Percentiles rank a stretch among this genome's conserved stretches.
These are phyloP conservation scores for Minunthozetes semirufus DNA, from an alignment of 2,888 invertebrate species.

Conservation along the genomic window DNA sequence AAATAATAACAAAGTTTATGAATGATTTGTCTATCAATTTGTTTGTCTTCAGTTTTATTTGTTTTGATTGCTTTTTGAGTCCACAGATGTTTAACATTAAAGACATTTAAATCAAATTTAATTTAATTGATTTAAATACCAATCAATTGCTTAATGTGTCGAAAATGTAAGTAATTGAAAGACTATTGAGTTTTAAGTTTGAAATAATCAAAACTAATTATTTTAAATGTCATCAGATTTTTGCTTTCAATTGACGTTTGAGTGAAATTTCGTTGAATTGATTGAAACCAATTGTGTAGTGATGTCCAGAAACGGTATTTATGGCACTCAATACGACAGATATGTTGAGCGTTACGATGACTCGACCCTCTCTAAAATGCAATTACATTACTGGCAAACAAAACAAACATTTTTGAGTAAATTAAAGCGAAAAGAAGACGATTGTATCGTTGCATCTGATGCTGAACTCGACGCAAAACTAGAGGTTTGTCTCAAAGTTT, in stretches of 20 bases:
- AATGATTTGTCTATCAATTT: background rate
- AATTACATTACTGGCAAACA: slow-evolving; percentile 84
- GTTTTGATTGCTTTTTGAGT: background rate
- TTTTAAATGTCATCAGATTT: too few species aligned
- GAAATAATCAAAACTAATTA: too few species aligned
- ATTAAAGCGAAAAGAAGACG: slow-evolving; percentile 93
- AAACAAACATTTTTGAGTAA: slow-evolving; percentile 89
- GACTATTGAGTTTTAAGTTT: background rate
- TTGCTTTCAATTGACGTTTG: background rate
- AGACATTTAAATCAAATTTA: background rate
- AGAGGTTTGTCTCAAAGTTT: slow-evolving; percentile 54
- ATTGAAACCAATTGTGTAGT: background rate
- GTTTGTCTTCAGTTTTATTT: background rate
- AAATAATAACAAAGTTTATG: background rate
- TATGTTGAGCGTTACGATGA: slow-evolving; percentile 53
- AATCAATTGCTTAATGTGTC: background rate
- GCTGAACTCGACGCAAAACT: slow-evolving; percentile 93
- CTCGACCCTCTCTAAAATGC: slow-evolving; percentile 48
- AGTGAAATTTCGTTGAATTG: background rate
- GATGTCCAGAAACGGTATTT: slow-evolving; percentile 16
- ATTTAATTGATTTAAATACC: background rate
- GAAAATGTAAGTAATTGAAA: background rate
- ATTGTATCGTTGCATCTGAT: slow-evolving; percentile 90
- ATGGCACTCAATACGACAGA: slow-evolving; percentile 52
- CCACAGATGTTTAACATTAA: background rate